Conservation (phyloP, 2,888 invertebrate genomes). For the Cryptus armator region DNA sequence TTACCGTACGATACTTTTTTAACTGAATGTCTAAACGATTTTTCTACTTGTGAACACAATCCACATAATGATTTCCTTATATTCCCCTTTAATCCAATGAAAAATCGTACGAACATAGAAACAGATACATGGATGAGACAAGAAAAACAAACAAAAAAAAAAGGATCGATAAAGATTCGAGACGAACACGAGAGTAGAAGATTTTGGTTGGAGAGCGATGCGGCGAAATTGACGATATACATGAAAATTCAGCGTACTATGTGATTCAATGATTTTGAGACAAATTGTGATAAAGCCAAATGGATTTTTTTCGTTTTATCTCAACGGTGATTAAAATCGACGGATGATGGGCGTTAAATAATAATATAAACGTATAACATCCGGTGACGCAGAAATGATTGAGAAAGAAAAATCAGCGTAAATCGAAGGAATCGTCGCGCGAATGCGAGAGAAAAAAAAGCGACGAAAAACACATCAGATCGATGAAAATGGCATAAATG, state of each 20-base stretch:
- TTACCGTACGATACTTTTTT: constrained; percentile 14
- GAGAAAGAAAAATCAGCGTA: not conserved
- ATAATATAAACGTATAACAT: not conserved
- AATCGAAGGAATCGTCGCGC: not conserved
- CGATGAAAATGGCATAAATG: constrained; percentile 32
- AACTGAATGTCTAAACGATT: constrained; percentile 27
- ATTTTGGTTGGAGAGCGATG: constrained; percentile 3
- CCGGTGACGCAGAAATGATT: not conserved
- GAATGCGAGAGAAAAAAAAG: not conserved
- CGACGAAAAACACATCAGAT: constrained; percentile 31
- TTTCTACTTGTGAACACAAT: constrained; percentile 18
- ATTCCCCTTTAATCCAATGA: not conserved
- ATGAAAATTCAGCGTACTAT: constrained; percentile 39
- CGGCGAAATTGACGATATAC: constrained; percentile 17
- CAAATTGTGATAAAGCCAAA: constrained; percentile 1
- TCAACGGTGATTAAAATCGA: constrained; percentile 8
- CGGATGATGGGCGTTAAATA: constrained; percentile 2
- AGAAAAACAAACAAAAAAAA: not conserved
- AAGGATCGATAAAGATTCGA: not conserved
- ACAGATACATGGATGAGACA: not conserved
- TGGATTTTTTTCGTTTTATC: constrained; percentile 13
- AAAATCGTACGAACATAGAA: not conserved
- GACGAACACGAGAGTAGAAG: constrained; percentile 32
- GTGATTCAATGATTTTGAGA: constrained; percentile 17
- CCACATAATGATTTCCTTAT: not conserved